These are phyloP conservation scores for Dunckerocampus dactyliophorus DNA, from an alignment of 2,113 vertebrate species.

Conservation along the genomic window DNA sequence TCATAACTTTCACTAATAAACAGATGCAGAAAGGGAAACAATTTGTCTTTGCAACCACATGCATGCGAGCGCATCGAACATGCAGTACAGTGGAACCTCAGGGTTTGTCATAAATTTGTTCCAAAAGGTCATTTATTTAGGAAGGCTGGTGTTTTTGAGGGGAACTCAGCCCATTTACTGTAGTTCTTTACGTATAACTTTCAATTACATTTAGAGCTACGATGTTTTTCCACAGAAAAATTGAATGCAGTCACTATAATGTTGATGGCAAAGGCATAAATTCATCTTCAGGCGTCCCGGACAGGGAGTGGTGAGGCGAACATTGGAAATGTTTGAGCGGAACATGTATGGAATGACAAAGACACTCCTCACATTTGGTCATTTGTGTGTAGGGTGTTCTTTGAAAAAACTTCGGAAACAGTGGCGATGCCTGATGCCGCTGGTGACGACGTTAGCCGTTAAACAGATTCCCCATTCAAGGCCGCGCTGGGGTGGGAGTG, in stretches of 20 bases:
- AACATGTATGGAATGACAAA: conserved; percentile 43
- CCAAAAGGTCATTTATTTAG: too few relatives aligned
- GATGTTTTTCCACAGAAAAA: background rate
- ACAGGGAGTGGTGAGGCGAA: conserved; percentile 53
- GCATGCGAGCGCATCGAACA: too few relatives aligned
- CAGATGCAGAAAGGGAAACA: too few relatives aligned
- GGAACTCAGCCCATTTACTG: too few relatives aligned
- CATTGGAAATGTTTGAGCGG: conserved; percentile 31
- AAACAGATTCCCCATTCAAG: conserved; percentile 20
- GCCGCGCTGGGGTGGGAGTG: conserved; percentile 7
- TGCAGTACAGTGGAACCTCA: too few relatives aligned
- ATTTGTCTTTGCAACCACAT: too few relatives aligned
- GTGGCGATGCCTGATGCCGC: conserved; percentile 9
- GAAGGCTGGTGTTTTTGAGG: too few relatives aligned
- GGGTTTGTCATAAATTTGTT: too few relatives aligned
- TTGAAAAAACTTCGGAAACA: conserved; percentile 36
- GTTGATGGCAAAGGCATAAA: conserved; percentile 38
- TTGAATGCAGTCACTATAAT: conserved; percentile 40
- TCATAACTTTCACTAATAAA: too few relatives aligned
- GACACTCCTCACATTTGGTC: conserved; percentile 40
- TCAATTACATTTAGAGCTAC: too few relatives aligned
- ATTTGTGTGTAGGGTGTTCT: conserved; percentile 42
- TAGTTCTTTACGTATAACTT: too few relatives aligned
- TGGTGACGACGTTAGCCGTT: conserved; percentile 27
- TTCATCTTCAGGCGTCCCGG: conserved; percentile 45